A percentile compares a stretch with the other conserved stretches of the same genome.
These are phyloP conservation scores for Trialeurodes vaporariorum DNA, from an alignment of 1,140 invertebrate species.

Conservation along the genomic window DNA sequence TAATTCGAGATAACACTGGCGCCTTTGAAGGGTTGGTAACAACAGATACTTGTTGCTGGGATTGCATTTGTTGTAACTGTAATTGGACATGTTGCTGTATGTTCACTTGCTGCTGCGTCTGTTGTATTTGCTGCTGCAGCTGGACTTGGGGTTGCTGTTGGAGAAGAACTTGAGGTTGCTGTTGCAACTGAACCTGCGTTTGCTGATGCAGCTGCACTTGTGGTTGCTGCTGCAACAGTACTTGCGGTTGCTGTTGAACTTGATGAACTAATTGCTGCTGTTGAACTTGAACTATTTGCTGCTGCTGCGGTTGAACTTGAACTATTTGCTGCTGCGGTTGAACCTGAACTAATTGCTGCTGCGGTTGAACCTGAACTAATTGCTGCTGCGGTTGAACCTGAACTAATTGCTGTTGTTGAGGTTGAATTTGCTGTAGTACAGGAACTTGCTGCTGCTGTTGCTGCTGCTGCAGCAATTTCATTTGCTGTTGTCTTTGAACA, in stretches of 20 bases:
- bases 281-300: constrained; percentile 15
- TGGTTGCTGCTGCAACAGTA: constrained; percentile 28
- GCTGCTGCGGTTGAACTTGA: constrained; percentile 3
- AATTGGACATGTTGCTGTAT: not conserved
- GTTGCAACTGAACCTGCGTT: constrained; percentile 1
- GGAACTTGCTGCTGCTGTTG: constrained; percentile 29
- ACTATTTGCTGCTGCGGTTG: not conserved
- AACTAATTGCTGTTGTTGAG: constrained; percentile 2
- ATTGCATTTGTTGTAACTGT: not conserved
- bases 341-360: not conserved
- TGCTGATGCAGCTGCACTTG: constrained; percentile 11
- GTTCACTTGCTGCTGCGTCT: constrained; percentile 16
- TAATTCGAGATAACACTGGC: constrained; percentile 2
- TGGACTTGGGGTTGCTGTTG: constrained; percentile 27
- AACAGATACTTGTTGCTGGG: not conserved
- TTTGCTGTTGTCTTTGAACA: constrained; percentile 47
- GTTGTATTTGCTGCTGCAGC: constrained; percentile 23
- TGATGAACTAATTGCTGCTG: constrained; percentile 23
- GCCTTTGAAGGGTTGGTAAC: not conserved
- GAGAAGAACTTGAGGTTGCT: constrained; percentile 28
- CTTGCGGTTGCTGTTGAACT: constrained; percentile 24
- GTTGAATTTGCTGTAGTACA: not conserved
- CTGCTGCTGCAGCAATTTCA: constrained; percentile 43
- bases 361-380: not conserved
- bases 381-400: not conserved